Conservation (phyloP, 2,888 invertebrate genomes). For the Zonitis immaculata region DNA sequence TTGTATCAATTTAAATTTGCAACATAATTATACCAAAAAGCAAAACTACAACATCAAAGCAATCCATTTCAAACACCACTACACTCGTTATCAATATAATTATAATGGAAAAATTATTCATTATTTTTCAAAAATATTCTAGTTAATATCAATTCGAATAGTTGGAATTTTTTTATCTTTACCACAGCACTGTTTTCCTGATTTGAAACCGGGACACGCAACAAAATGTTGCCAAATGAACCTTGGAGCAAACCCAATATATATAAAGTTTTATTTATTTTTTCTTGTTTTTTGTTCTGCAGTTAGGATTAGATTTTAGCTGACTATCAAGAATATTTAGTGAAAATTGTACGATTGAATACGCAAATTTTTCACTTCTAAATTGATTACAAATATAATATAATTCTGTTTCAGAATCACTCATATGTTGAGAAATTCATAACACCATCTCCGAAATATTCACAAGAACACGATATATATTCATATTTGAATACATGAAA, state of each 20-base stretch:
- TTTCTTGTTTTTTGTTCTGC: slow-evolving; percentile 8
- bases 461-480: background rate
- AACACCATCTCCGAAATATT: background rate
- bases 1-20: slow-evolving; percentile 5
- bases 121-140: background rate
- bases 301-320: slow-evolving; percentile 16
- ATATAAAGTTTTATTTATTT: slow-evolving; percentile 1
- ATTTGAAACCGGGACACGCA: slow-evolving; percentile 20
- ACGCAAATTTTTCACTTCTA: too few relatives aligned
- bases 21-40: background rate
- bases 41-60: background rate
- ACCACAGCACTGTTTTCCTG: slow-evolving; percentile 18
- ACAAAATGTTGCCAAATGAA: slow-evolving; percentile 22
- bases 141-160: background rate
- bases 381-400: too few relatives aligned
- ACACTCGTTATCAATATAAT: background rate
- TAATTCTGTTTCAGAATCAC: too few relatives aligned
- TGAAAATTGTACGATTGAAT: background rate
- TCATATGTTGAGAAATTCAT: too few relatives aligned
- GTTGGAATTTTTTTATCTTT: slow-evolving; percentile 10
- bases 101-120: slow-evolving; percentile 9
- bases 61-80: background rate
- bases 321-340: slow-evolving; percentile 14
- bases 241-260: slow-evolving; percentile 19
- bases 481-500: background rate